Conservation (phyloP, 1,140 invertebrate genomes). For the Hirudo medicinalis region DNA sequence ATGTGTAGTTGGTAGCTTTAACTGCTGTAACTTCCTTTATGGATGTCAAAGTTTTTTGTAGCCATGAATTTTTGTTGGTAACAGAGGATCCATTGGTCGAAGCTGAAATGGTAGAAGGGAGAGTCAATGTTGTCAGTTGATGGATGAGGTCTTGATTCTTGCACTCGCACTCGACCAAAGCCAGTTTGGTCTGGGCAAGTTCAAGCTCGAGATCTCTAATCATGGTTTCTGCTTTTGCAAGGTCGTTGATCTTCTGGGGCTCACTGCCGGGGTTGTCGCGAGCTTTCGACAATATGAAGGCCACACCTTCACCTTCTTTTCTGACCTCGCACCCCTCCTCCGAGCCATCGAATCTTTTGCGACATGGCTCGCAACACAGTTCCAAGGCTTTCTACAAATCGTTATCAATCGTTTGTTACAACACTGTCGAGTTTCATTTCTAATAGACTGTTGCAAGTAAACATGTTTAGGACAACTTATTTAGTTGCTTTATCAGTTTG, state of each 20-base stretch:
- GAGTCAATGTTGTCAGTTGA: slow-evolving; percentile 49
- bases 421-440: no score
- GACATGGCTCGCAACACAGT: no score
- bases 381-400: no score
- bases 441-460: no score
- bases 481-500: no score
- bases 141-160: slow-evolving; percentile 80
- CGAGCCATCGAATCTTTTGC: no score
- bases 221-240: slow-evolving; percentile 39
- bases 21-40: slow-evolving; percentile 49
- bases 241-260: slow-evolving; percentile 16
- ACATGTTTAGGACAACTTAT: no score
- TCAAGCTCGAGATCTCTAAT: slow-evolving; percentile 84
- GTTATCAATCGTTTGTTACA: background rate
- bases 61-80: slow-evolving; percentile 63
- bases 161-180: slow-evolving; percentile 90
- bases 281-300: slow-evolving; percentile 11
- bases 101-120: background rate
- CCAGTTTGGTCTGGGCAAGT: slow-evolving; percentile 86
- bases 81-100: slow-evolving; percentile 51
- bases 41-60: slow-evolving; percentile 68
- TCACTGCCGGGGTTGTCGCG: background rate
- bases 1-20: slow-evolving; percentile 25
- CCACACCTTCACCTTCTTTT: no score
- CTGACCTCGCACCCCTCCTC: no score